Evolutionary conservation across 2,797 vertebrate species (phyloP).

Genomic region (Novumbra hubbsi): DNA sequence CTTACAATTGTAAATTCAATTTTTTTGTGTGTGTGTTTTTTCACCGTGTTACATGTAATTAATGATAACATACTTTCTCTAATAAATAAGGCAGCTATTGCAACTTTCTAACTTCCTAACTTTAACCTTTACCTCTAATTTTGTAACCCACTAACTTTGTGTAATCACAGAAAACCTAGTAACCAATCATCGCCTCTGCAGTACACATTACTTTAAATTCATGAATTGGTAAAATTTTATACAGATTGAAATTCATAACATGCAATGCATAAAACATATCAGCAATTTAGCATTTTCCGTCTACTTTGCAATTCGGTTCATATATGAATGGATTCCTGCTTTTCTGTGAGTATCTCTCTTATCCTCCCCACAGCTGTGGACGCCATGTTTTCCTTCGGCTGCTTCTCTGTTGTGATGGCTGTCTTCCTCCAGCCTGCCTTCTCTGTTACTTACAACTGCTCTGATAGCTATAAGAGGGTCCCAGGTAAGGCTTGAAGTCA

Average conservation of each 20-base stretch:
- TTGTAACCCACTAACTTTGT: too few species aligned
- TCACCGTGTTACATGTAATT: too few species aligned
- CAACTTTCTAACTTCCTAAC: too few species aligned
- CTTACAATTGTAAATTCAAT: background rate
- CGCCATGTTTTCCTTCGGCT: constrained; percentile 44
- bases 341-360: background rate
- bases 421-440: constrained; percentile 54
- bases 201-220: background rate
- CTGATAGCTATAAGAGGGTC: constrained; percentile 57
- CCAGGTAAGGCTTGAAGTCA: background rate
- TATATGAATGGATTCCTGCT: background rate
- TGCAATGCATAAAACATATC: background rate
- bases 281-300: background rate
- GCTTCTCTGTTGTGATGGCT: constrained; percentile 60
- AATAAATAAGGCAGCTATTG: too few species aligned
- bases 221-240: too few species aligned
- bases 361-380: constrained; percentile 38
- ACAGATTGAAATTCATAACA: background rate
- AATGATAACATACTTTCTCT: too few species aligned
- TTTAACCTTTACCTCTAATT: too few species aligned
- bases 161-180: too few species aligned
- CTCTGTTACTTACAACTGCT: constrained; percentile 68
- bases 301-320: background rate
- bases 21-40: background rate
- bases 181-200: too few species aligned